These are phyloP conservation scores for Drosophila kepulauana DNA, from an alignment of 1,140 invertebrate genomes.

Conservation along the genomic window DNA sequence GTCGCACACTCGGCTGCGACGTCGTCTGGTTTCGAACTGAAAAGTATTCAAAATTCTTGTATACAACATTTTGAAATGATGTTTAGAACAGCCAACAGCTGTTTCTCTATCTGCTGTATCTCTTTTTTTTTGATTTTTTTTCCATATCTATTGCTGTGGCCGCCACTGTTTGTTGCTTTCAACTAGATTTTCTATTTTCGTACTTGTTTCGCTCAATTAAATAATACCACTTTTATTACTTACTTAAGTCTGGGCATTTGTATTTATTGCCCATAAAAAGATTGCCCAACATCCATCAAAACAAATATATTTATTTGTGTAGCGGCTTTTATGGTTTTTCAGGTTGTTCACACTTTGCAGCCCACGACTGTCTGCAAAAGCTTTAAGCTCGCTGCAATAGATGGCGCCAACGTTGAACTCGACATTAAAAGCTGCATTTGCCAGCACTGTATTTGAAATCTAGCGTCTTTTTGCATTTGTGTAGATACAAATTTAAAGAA, in stretches of 20 bases:
- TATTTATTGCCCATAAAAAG: slow-evolving; percentile 5
- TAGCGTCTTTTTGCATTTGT: not conserved
- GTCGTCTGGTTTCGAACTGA: slow-evolving; percentile 63
- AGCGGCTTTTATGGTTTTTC: not conserved
- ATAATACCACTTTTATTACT: slow-evolving; percentile 2
- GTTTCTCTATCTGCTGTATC: not conserved
- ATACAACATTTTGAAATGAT: slow-evolving; percentile 32
- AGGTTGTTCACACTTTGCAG: slow-evolving; percentile 4
- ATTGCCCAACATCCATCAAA: not conserved
- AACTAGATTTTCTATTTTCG: not conserved
- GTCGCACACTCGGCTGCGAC: slow-evolving; percentile 50
- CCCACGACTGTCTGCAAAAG: slow-evolving; percentile 27
- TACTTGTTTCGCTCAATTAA: slow-evolving; percentile 3
- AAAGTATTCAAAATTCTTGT: slow-evolving; percentile 50
- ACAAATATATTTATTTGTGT: not conserved
- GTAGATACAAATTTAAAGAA: no score
- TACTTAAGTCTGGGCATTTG: not conserved
- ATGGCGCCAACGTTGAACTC: not conserved
- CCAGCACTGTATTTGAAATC: not conserved
- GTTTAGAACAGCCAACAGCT: slow-evolving; percentile 9
- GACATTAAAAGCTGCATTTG: not conserved
- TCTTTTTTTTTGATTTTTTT: not conserved
- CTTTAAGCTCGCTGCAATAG: slow-evolving; percentile 17
- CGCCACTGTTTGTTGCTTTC: not conserved
- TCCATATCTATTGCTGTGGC: not conserved